Conservation (phyloP, 64 coral and sea anemone species). For the Actinia equina region DNA sequence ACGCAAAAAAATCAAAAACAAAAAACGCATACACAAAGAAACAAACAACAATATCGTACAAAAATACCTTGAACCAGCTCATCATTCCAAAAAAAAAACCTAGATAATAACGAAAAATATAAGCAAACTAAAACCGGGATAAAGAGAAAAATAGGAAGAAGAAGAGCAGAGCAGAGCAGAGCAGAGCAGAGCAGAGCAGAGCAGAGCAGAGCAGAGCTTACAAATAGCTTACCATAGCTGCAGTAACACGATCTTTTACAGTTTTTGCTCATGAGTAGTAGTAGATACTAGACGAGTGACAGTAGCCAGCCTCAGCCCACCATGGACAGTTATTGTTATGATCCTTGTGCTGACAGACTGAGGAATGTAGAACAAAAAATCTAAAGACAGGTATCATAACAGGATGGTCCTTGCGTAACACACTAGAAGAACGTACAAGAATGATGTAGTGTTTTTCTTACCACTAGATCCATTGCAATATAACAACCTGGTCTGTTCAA, state of each 20-base stretch:
- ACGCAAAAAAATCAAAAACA: too few relatives aligned
- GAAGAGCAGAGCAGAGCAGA: not conserved
- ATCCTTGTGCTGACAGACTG: not conserved
- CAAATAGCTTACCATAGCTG: not conserved
- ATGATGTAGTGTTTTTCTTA: not conserved
- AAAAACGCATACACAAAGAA: too few relatives aligned
- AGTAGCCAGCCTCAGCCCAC: not conserved
- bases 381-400: not conserved
- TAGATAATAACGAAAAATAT: too few relatives aligned
- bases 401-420: too few relatives aligned
- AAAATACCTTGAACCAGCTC: too few relatives aligned
- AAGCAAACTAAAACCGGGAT: too few relatives aligned
- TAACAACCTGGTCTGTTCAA: conserved; percentile 18
- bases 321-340: not conserved
- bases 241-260: conserved; percentile 9
- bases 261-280: not conserved
- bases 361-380: not conserved
- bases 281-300: conserved; percentile 2
- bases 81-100: too few relatives aligned
- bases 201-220: not conserved
- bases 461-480: not conserved
- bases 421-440: not conserved
- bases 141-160: too few relatives aligned
- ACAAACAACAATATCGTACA: too few relatives aligned
- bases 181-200: not conserved